Base-by-base conservation (phyloP, 2,797 vertebrate genomes). In the Otolemur crassicaudatus region DNA sequence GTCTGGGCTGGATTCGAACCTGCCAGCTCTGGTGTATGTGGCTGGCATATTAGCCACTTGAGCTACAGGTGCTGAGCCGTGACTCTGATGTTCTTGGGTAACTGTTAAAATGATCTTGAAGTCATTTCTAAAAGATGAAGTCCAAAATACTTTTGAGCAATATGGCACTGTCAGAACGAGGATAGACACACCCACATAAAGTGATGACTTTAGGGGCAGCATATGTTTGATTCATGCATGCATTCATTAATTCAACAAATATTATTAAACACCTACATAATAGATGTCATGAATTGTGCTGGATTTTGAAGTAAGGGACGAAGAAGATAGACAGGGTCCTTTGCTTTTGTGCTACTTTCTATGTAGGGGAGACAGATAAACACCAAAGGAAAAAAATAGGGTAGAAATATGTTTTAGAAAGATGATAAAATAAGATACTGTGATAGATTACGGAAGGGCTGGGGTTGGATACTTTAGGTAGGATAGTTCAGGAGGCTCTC, bases 271-370 rank as follows among this genome's bases (percentile, higher is more conserved):
- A 60, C n/a, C 43, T 87, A 22, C 58, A 49, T 56, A 69, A 73
- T 43, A 90, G 77, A 46, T 34, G 27, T 3, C 34, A 81, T 37
- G 5, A 46, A 83, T 40, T 87, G 46, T n/a, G 53, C n/a, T 79
- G 40, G 16, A 7, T 84, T 19, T 73, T 63, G 43, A 46, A 53
- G 34, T 73, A 70, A 79, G 29, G 12, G 13, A n/a, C 56, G 61
- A 93, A 75, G 29, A 76, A 56, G 40, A 73, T 56, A 75, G 31
- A 58, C n/a, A 84, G 37, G 29, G 31, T 88, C 49, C 46, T 29
- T 61, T 61, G 31, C 60, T 92, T 88, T 93, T 93, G 46, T 91
- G 69, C 58, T 67, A 7, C 67, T 94, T 91, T 90, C 61, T 83
- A 29, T 67, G 58, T 19, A 53, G 29, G 22, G 23, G 63, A 91